These are phyloP conservation scores for Chlamydotis undulata DNA, from an alignment of 2,113 vertebrate species.

Conservation along the genomic window DNA sequence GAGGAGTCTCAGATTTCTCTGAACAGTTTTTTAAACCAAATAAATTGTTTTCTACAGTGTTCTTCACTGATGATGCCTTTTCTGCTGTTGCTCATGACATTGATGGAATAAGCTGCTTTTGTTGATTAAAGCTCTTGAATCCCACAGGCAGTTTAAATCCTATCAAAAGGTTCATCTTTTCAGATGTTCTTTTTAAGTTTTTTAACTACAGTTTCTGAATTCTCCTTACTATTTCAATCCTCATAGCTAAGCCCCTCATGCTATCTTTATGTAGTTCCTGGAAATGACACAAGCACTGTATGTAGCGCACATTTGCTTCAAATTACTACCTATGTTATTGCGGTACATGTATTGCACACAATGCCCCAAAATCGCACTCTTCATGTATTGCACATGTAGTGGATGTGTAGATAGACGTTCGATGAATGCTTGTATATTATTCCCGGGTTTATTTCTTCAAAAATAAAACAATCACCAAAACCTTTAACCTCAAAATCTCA, in stretches of 20 bases:
- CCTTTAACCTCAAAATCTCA: not conserved
- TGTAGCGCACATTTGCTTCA: not conserved
- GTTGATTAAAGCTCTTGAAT: slow-evolving; percentile 69
- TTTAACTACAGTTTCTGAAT: slow-evolving; percentile 25
- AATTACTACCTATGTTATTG: not conserved
- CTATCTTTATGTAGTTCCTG: not conserved
- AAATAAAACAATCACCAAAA: not conserved
- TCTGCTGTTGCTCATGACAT: slow-evolving; percentile 31
- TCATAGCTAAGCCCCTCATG: not conserved
- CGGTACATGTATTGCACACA: fast-evolving
- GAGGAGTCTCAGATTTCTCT: slow-evolving; percentile 27
- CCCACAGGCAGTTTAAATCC: slow-evolving; percentile 58
- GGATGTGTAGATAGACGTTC: not conserved
- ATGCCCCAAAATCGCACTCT: not conserved
- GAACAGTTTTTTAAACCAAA: slow-evolving; percentile 38
- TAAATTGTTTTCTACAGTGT: slow-evolving; percentile 43
- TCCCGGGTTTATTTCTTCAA: not conserved
- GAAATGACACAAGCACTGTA: not conserved
- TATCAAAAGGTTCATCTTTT: slow-evolving; percentile 72
- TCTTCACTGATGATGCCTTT: slow-evolving; percentile 23
- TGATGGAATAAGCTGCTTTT: slow-evolving; percentile 72
- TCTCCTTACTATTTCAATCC: not conserved
- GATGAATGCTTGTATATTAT: not conserved
- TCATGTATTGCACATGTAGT: not conserved
- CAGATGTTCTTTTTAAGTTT: slow-evolving; percentile 67